Evolutionary conservation across 2,888 invertebrate species (phyloP).

Genomic region (Lasioglossum pauxillum): DNA sequence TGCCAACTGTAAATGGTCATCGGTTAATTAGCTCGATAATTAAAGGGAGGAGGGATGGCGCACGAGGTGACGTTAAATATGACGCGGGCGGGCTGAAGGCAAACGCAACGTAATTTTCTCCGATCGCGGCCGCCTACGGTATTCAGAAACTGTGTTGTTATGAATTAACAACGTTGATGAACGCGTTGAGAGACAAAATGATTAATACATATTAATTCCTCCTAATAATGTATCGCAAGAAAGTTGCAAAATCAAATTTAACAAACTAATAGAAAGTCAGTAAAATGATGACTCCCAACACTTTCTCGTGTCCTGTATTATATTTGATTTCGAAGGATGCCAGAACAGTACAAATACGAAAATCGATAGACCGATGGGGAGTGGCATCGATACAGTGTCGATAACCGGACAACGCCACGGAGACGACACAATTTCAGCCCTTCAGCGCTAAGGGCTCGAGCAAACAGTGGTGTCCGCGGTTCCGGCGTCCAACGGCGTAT

Average conservation of each 20-base stretch:
- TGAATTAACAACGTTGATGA: not conserved
- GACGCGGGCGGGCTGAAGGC: constrained; percentile 6
- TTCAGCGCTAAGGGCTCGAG: not conserved
- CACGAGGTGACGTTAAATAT: not conserved
- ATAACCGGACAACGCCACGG: constrained; percentile 11
- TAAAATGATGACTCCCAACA: not conserved
- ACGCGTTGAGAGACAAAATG: not conserved
- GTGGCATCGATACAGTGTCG: constrained; percentile 27
- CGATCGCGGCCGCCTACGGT: not conserved
- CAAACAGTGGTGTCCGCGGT: constrained; percentile 46
- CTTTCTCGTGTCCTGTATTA: not conserved
- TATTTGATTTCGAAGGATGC: not conserved
- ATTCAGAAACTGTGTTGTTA: not conserved
- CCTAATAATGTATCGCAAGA: not conserved
- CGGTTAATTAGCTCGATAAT: constrained; percentile 61
- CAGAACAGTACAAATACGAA: constrained; percentile 10
- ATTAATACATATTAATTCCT: not conserved
- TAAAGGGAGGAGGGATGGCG: constrained; percentile 7
- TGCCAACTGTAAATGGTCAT: constrained; percentile 48
- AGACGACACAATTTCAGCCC: constrained; percentile 55
- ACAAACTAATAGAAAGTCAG: not conserved
- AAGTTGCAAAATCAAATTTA: not conserved
- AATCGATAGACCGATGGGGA: constrained; percentile 22
- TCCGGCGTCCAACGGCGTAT: constrained; percentile 42
- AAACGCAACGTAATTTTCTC: not conserved